Evolutionary conservation across 2,888 invertebrate species (phyloP).

Genomic region (Megamerina dolium): DNA sequence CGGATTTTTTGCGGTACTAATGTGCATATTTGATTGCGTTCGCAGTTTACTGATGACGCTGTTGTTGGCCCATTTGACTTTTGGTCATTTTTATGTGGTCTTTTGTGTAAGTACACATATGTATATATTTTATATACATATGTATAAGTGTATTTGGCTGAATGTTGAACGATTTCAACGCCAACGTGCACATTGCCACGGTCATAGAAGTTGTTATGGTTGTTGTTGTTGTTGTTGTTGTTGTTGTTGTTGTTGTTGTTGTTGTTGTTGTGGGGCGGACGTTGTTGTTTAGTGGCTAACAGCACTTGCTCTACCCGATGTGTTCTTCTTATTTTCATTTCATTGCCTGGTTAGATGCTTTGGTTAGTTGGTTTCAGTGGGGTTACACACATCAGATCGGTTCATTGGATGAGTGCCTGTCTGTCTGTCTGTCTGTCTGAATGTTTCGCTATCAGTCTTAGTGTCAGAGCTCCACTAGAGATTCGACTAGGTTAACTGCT

Average conservation of each 20-base stretch:
- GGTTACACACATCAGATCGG: too few species aligned
- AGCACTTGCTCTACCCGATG: slow-evolving; percentile 1
- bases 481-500: too few species aligned
- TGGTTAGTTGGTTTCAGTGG: too few species aligned
- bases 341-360: too few species aligned
- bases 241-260: slow-evolving; percentile 2
- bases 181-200: background rate
- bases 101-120: background rate
- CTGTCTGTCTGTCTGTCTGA: too few species aligned
- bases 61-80: slow-evolving; percentile 7
- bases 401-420: too few species aligned
- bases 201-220: slow-evolving; percentile 6
- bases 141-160: background rate
- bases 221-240: slow-evolving; percentile 2
- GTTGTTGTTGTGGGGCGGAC: background rate
- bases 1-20: slow-evolving; percentile 6
- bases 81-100: slow-evolving; percentile 3
- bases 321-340: background rate
- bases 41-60: background rate
- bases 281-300: background rate
- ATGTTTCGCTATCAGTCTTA: too few species aligned
- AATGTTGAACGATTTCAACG: slow-evolving; percentile 4
- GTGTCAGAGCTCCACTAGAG: too few species aligned
- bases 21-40: slow-evolving; percentile 2
- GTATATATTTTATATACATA: background rate